Conservation (phyloP, 2,888 invertebrate species). For the Heliconius ethilla region DNA sequence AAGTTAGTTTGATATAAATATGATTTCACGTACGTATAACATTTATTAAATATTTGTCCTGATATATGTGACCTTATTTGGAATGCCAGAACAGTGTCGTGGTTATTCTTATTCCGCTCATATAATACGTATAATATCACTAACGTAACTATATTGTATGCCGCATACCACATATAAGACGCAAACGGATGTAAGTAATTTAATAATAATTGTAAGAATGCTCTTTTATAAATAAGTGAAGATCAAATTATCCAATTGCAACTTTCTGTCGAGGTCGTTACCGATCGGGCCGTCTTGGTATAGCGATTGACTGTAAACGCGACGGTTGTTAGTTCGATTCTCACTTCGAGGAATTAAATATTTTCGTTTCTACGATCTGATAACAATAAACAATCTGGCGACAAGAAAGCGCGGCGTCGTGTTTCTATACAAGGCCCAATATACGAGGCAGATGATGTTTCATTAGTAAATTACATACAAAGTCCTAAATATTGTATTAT, state of each 20-base stretch:
- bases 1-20: not conserved
- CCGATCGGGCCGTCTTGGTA: not conserved
- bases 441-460: not conserved
- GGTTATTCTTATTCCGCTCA: conserved; percentile 20
- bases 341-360: not conserved
- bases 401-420: not conserved
- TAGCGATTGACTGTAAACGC: not conserved
- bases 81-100: conserved; percentile 4
- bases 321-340: not conserved
- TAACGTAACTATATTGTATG: conserved; percentile 19
- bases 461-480: not conserved
- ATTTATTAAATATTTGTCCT: not conserved
- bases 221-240: conserved; percentile 2
- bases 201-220: conserved; percentile 15
- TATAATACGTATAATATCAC: conserved; percentile 14
- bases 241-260: not conserved
- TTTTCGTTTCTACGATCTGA: not conserved
- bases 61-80: conserved; percentile 9
- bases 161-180: conserved; percentile 15
- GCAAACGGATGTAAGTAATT: conserved; percentile 20
- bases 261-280: not conserved
- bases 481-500: not conserved
- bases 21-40: not conserved
- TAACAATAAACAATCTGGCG: not conserved
- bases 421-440: too few species aligned